Percentiles rank a stretch among this genome's conserved stretches.
Conservation (phyloP, 2,888 invertebrate genomes). For the Caenorhabditis parvicauda region DNA sequence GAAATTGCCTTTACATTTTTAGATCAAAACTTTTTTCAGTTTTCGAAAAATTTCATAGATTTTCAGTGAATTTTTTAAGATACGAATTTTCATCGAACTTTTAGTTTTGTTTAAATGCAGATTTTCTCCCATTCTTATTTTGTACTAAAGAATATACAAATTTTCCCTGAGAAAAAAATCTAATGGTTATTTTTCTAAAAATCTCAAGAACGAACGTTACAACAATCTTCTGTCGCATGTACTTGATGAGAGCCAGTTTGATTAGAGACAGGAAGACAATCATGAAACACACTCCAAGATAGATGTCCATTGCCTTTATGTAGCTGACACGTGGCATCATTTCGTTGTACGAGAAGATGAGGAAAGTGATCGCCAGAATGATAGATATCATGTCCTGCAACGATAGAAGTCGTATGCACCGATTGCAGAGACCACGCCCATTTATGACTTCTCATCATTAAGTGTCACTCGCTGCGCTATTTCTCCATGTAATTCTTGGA, state of each 20-base stretch:
- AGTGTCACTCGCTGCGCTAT: not conserved
- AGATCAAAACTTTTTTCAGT: too few species aligned
- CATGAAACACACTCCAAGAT: slow-evolving; percentile 58
- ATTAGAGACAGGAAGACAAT: slow-evolving; percentile 61
- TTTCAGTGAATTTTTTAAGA: too few species aligned
- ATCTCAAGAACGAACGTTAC: slow-evolving; percentile 24
- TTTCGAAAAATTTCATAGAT: too few species aligned
- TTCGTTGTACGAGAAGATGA: slow-evolving; percentile 55
- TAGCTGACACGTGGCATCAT: slow-evolving; percentile 59
- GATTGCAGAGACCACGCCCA: not conserved
- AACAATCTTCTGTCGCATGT: slow-evolving; percentile 52
- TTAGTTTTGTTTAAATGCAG: too few species aligned
- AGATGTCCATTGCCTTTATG: slow-evolving; percentile 56
- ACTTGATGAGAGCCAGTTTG: slow-evolving; percentile 58
- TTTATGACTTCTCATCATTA: too few species aligned
- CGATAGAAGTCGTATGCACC: too few species aligned
- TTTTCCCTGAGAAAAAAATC: too few species aligned
- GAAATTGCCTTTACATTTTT: too few species aligned
- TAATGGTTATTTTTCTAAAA: too few species aligned
- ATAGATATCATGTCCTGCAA: slow-evolving; percentile 60
- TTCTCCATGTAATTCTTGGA: not conserved
- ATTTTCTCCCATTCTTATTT: too few species aligned
- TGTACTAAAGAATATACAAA: too few species aligned
- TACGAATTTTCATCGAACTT: too few species aligned
- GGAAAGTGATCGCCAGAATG: slow-evolving; percentile 59